Base-by-base conservation (phyloP, 1,140 invertebrate species). In the Apis cerana region DNA sequence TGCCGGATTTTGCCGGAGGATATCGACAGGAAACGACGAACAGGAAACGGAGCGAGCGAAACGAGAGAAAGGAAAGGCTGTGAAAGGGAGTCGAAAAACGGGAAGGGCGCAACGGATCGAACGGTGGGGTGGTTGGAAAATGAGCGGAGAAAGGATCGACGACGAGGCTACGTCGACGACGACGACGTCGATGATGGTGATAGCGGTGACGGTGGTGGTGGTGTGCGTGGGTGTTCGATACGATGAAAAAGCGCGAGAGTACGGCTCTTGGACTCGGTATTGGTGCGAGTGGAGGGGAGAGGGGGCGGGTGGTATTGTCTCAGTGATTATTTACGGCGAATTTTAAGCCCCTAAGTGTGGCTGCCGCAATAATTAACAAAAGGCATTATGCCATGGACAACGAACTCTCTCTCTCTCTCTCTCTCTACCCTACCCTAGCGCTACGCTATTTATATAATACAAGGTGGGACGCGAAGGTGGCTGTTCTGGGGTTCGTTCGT, bases 321-420 rank as follows among this genome's bases (percentile, higher is more conserved):
- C 83, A 50, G 74, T 70, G 86, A 91, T 90, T 90, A 91, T 91
- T 91, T 90, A 91, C 88, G 89, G 86, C 78, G 75, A 87, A 90
- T 90, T 91, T 91, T 91, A 90, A 91, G 89, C 90, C 89, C 88
- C 89, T 88, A 89, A 90, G 85, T 88, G 89, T 90, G 90, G 88
- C 83, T 85, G 88, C 82, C 83, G 90, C 89, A 90, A 91, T 91
- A 91, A 91, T 91, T 91, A 91, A 91, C 90, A 90, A 91, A 91
- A 91, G 88, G 90, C 90, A 90, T 91, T 91, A 90, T 88, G 67
- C 78, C 78, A 71, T 83, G 84, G 84, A 87, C 85, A 85, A 89
- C 82, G 85, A 76, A 76, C 71, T 33, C 33, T 33, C 27, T 72
- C 54, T 33, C 67, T 33, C 43, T 59, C 82, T 71, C 54, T 56